Base-by-base conservation (phyloP, 1,140 invertebrate species). In the Drosophila asahinai region DNA sequence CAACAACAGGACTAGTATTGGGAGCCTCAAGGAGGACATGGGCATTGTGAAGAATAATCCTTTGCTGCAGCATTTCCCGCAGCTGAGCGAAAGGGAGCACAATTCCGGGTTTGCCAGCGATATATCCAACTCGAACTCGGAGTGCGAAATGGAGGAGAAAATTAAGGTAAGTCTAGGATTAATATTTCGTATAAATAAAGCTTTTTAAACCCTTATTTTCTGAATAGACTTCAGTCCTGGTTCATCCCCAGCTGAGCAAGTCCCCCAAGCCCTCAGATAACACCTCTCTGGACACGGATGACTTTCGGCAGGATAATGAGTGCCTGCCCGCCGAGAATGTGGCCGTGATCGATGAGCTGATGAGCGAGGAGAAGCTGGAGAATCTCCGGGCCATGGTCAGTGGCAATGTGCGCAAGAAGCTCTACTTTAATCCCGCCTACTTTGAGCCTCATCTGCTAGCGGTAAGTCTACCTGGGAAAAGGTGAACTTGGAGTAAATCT, bases 401-500 rank as follows among this genome's bases (percentile, higher is more conserved):
- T 77, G 94, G 95, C 9, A 95, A 94, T 62, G 95, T 96, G 9
- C 94, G 96, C 60, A 95, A 96, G 67, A 97, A 97, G 83, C 93
- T 97, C 0, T 97, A 97, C 84, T 97, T 98, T 79, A 97, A 97
- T 93, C 97, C 97, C 2, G 96, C 97, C 3, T 97, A 97, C 86
- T 97, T 98, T 84, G 97, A 98, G 87, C 96, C 96, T 45, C 96
- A 98, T 86, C 87, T 97, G 27, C 93, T 98, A 80, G 93, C 96
- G 93, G 97, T 97, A 94, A 95, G 94, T n/a, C n/a, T n/a, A n/a
- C n/a, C n/a, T n/a, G n/a, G n/a, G n/a, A n/a, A n/a, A n/a, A n/a
- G n/a, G n/a, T n/a, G n/a, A n/a, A n/a, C n/a, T n/a, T n/a, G n/a
- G n/a, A n/a, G n/a, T n/a, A n/a, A n/a, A n/a, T n/a, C n/a, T n/a